Evolutionary conservation across 2,113 vertebrate species (phyloP).

Genomic region (Zosterops borbonicus): DNA sequence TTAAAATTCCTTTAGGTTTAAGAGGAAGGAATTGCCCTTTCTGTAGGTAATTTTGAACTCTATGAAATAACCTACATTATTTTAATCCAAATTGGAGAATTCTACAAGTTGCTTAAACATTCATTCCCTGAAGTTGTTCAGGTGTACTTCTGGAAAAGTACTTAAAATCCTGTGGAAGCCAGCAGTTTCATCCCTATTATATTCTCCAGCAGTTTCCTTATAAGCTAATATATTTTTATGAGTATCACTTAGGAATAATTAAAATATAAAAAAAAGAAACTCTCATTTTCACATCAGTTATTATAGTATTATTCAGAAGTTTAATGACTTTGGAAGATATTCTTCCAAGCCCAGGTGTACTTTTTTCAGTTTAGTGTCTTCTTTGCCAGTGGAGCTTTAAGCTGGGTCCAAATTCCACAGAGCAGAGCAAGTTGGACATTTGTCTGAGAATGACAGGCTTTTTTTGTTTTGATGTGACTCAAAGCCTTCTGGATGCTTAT

Average conservation of each 20-base stretch:
- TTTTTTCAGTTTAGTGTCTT: constrained; percentile 19
- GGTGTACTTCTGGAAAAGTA: not conserved
- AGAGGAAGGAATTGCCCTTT: not conserved
- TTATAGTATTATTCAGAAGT: constrained; percentile 46
- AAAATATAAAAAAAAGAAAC: constrained; percentile 34
- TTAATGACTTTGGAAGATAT: constrained; percentile 34
- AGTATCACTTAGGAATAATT: constrained; percentile 65
- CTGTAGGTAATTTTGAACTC: not conserved
- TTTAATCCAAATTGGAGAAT: not conserved
- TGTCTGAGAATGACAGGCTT: constrained; percentile 37
- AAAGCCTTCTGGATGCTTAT: constrained; percentile 16
- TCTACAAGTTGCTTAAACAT: not conserved
- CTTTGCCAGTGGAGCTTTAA: not conserved
- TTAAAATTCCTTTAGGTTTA: not conserved
- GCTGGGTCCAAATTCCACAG: constrained; percentile 24
- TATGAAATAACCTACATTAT: not conserved
- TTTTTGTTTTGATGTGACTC: constrained; percentile 25
- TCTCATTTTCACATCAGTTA: constrained; percentile 56
- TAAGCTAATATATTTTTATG: constrained; percentile 65
- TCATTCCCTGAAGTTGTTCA: constrained; percentile 6
- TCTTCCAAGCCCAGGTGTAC: constrained; percentile 56
- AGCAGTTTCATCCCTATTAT: constrained; percentile 14
- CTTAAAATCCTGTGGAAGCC: constrained; percentile 23
- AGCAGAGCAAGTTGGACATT: constrained; percentile 15
- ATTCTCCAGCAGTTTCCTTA: constrained; percentile 38